Conservation (phyloP, 2,888 invertebrate genomes). For the Luperina testacea region DNA sequence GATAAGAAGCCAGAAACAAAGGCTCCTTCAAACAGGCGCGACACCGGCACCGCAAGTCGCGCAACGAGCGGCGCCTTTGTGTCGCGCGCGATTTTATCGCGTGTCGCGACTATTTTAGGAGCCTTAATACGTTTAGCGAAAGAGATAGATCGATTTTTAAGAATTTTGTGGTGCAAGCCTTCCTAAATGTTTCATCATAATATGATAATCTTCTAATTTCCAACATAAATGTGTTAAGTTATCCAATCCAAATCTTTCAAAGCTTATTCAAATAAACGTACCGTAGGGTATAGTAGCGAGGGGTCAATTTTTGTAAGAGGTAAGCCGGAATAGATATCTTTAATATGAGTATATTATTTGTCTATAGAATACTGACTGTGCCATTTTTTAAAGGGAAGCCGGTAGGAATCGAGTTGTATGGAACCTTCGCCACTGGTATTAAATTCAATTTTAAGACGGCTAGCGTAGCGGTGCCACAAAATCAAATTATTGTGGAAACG, state of each 20-base stretch:
- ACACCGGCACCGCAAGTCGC: too few species aligned
- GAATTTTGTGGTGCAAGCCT: background rate
- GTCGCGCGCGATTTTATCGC: too few species aligned
- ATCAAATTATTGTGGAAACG: background rate
- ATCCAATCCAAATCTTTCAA: conserved; percentile 10
- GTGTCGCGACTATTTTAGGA: too few species aligned
- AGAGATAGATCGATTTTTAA: background rate
- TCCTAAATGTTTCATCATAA: background rate
- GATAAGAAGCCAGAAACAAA: too few species aligned
- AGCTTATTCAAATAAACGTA: conserved; percentile 2
- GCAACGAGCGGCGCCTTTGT: too few species aligned
- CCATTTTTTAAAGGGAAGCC: too few species aligned
- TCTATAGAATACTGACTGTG: too few species aligned
- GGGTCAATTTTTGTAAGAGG: too few species aligned
- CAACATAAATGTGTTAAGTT: background rate
- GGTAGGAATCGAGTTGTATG: too few species aligned
- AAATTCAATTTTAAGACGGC: background rate
- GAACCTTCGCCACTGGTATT: background rate
- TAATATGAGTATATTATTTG: too few species aligned
- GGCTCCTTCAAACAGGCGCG: too few species aligned
- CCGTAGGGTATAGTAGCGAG: background rate
- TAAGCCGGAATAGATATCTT: too few species aligned
- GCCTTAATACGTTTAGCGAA: background rate
- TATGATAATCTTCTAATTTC: background rate
- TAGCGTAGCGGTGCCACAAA: background rate